A percentile compares a stretch with the other conserved stretches of the same genome.
Evolutionary conservation across 2,888 invertebrate species (phyloP).

Genomic region (Mesorhabditis belari): DNA sequence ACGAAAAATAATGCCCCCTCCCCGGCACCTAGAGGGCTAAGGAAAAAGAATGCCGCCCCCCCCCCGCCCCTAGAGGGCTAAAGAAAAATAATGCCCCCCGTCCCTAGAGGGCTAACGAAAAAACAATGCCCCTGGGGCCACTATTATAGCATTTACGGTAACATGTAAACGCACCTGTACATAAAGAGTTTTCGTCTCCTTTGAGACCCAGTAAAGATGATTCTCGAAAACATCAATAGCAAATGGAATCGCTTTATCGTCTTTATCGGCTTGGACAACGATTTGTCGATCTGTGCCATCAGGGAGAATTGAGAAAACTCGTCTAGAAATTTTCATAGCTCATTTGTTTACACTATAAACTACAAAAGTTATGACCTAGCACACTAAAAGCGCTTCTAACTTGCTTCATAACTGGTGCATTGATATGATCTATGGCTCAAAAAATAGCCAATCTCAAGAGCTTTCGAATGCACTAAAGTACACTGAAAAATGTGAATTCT

Average conservation of each 20-base stretch:
- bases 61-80: not conserved
- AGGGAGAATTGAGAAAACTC: constrained; percentile 73
- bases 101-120: not conserved
- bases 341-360: not conserved
- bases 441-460: no score
- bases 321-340: no score
- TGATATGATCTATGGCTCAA: no score
- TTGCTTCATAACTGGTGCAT: constrained; percentile 87
- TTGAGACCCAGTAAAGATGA: constrained; percentile 83
- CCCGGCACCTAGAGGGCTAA: constrained; percentile 12
- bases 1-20: no score
- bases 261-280: constrained; percentile 34
- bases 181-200: constrained; percentile 76
- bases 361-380: constrained; percentile 65
- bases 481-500: no score
- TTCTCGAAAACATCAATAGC: constrained; percentile 84
- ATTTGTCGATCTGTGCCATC: constrained; percentile 61
- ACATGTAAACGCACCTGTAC: constrained; percentile 59
- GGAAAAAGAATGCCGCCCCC: not conserved
- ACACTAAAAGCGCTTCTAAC: constrained; percentile 78
- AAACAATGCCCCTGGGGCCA: no score
- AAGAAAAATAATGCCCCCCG: no score
- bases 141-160: not conserved
- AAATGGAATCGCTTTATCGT: constrained; percentile 38
- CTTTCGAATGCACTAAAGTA: no score